phyloP scores from a whole-genome alignment of 2,113 vertebrate species.

The Lutjanus erythropterus region DNA sequence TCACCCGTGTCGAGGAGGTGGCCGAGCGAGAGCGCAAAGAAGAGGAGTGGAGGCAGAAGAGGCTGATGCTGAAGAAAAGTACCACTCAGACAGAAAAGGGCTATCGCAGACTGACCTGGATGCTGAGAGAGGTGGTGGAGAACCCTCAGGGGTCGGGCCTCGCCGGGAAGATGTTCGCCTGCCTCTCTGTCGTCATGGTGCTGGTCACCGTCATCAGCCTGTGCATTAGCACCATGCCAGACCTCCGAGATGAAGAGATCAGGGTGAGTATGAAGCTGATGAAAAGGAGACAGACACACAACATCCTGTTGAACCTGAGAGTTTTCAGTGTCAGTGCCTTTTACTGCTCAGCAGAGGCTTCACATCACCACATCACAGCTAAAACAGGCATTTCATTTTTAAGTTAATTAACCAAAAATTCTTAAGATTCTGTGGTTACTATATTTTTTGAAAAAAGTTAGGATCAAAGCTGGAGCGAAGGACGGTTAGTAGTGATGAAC shows the following conservation, averaged over 20 bases:
- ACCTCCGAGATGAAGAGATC: constrained; percentile 91
- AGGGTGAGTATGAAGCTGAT: constrained; percentile 83
- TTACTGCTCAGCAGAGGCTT: background rate
- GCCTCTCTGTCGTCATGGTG: constrained; percentile 94
- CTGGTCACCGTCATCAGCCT: constrained; percentile 94
- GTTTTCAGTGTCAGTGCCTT: background rate
- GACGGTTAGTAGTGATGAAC: no score
- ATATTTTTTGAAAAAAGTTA: background rate
- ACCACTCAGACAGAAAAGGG: constrained; percentile 74
- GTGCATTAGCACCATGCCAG: constrained; percentile 97
- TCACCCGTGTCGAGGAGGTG: constrained; percentile 88
- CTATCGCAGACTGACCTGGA: constrained; percentile 83
- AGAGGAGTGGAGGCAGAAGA: constrained; percentile 81
- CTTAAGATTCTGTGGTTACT: background rate
- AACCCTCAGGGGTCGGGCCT: constrained; percentile 94
- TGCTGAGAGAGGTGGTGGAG: constrained; percentile 92
- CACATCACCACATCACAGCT: no score
- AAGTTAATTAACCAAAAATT: background rate
- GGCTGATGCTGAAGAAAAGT: constrained; percentile 62
- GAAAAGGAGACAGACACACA: background rate
- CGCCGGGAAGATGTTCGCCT: constrained; percentile 94
- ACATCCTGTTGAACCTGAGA: background rate
- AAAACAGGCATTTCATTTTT: background rate
- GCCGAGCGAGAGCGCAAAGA: constrained; percentile 86
- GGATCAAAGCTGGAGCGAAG: no score